Evolutionary conservation across 92 coral and sea anemone genomes (phyloP), one percentile per base, ranked within the genome.

Genomic region (Anthopleura xanthogrammica): DNA sequence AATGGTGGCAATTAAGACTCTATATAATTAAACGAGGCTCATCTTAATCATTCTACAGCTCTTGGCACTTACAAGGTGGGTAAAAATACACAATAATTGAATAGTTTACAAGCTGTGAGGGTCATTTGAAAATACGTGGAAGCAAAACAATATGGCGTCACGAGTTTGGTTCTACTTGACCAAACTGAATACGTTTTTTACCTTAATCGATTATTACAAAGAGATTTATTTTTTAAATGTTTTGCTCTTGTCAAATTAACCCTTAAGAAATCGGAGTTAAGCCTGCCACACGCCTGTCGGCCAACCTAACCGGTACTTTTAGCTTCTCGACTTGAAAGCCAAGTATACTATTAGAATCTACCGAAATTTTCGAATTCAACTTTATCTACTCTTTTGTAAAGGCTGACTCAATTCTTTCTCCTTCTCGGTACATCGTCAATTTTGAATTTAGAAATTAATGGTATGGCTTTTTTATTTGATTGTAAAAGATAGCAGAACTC

Each of bases 1-100:
- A 68, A 68, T 68, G 74, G 74, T 68, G 74, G 74, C 74, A 24
- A 68, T 68, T 68, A 68, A 68, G 74, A 29, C 40, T 68, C 74
- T 36, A 68, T 68, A 68, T 9, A 68, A 68, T 68, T 68, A 68
- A 68, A 36, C 42, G 74, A 68, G 42, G 14, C 74, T 29, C 41
- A 9, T 29, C 42, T 13, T 22, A 29, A 68, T 36, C 42, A 68
- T 68, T 68, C 74, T 68, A 68, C 74, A 29, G 41, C 42, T 68
- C 42, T 68, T 68, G 19, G 7, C 74, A 68, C 42, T 10, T 36
- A 4, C 8, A 68, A 68, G 74, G 74, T 68, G 74, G 29, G 74
- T 68, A 36, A 23, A 68, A 9, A 12, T 68, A 12, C 40, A 5
- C 16, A 36, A 23, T 68, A 23, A 1, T 24, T 12, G 42, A 68